Evolutionary conservation across 2,888 invertebrate species (phyloP).

Genomic region (Timema podura): DNA sequence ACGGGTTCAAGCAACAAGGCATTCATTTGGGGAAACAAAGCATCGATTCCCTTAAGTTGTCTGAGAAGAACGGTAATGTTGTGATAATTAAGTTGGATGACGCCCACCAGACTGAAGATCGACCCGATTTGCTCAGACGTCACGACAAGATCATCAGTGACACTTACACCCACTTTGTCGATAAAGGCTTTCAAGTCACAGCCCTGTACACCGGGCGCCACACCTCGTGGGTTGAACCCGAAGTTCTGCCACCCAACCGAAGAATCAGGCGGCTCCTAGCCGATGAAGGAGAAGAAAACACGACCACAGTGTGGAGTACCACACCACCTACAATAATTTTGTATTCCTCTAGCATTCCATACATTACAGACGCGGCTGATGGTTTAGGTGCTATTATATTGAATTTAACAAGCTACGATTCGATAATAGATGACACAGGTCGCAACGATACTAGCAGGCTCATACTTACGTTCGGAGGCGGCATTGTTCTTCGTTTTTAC

Average conservation of each 20-base stretch:
- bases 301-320: slow-evolving; percentile 1
- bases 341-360: neutral
- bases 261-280: slow-evolving; percentile 20
- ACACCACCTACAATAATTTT: neutral
- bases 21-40: slow-evolving; percentile 21
- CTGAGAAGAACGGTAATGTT: slow-evolving; percentile 22
- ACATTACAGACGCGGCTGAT: neutral
- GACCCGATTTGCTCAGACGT: slow-evolving; percentile 53
- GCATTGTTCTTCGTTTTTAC: slow-evolving; percentile 5
- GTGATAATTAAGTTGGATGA: slow-evolving; percentile 35
- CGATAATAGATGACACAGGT: neutral
- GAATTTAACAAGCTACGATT: neutral
- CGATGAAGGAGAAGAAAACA: neutral
- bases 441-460: neutral
- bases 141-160: slow-evolving; percentile 55
- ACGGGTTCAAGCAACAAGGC: slow-evolving; percentile 32
- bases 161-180: slow-evolving; percentile 49
- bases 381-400: neutral
- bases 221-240: slow-evolving; percentile 50
- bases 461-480: slow-evolving; percentile 4
- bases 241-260: slow-evolving; percentile 23
- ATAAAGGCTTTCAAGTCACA: slow-evolving; percentile 48
- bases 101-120: slow-evolving; percentile 46
- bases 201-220: slow-evolving; percentile 56
- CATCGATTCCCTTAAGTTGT: slow-evolving; percentile 22